These are phyloP conservation scores for Enteromius afrohamiltoni DNA, from an alignment of 2,797 vertebrate species.

Conservation along the genomic window DNA sequence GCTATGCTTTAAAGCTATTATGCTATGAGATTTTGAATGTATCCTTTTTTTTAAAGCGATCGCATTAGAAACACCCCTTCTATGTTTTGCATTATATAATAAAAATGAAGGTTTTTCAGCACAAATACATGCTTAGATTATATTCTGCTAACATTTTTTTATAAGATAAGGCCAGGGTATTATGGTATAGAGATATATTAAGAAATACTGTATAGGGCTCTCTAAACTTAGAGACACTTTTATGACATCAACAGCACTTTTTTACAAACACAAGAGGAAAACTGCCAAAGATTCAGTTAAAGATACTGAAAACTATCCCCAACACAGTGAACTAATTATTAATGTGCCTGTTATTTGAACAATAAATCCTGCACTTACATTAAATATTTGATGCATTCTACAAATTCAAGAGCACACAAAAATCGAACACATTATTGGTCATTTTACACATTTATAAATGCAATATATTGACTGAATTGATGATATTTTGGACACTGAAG, in stretches of 20 bases:
- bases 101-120: constrained; percentile 35
- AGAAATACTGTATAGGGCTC: constrained; percentile 20
- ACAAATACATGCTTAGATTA: constrained; percentile 30
- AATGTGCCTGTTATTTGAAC: constrained; percentile 35
- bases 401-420: constrained; percentile 37
- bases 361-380: constrained; percentile 37
- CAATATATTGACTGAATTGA: constrained; percentile 11
- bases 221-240: constrained; percentile 35
- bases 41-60: constrained; percentile 19
- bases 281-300: constrained; percentile 73
- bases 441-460: constrained; percentile 24
- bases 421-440: constrained; percentile 3
- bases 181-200: constrained; percentile 19
- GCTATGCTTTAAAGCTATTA: constrained; percentile 40
- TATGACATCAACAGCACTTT: constrained; percentile 60
- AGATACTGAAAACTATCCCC: constrained; percentile 37
- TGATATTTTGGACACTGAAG: constrained; percentile 19
- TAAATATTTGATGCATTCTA: constrained; percentile 38
- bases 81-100: constrained; percentile 3
- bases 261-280: constrained; percentile 60
- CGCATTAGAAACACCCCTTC: not conserved
- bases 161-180: constrained; percentile 7
- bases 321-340: constrained; percentile 7
- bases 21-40: constrained; percentile 53
- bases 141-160: constrained; percentile 41